Conservation (phyloP, 2,797 vertebrate species). For the Sphenodon punctatus region DNA sequence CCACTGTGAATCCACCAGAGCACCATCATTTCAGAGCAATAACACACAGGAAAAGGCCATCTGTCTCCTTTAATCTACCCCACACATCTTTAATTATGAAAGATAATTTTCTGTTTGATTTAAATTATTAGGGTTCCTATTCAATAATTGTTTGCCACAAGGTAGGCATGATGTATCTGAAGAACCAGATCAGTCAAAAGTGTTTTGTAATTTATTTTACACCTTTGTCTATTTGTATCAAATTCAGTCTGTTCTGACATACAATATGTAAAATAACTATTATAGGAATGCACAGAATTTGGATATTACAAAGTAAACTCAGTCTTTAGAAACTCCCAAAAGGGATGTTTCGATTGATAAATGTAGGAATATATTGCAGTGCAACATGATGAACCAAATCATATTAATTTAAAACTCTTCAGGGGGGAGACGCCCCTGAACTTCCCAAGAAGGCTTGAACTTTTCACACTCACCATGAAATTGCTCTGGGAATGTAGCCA, state of each 20-base stretch:
- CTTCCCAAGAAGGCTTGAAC: conserved; percentile 33
- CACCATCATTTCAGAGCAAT: background rate
- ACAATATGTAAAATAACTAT: background rate
- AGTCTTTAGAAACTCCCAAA: background rate
- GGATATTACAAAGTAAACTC: background rate
- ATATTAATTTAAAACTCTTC: conserved; percentile 22
- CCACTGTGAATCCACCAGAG: background rate
- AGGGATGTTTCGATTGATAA: background rate
- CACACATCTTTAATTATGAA: background rate
- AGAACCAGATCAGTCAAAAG: background rate
- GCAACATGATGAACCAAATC: background rate
- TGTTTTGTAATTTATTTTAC: background rate
- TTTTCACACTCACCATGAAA: conserved; percentile 21
- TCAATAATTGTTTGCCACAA: conserved; percentile 2
- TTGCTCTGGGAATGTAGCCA: conserved; percentile 24
- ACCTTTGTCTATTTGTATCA: background rate
- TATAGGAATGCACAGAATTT: background rate
- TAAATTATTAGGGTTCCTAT: conserved; percentile 1
- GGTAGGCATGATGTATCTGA: background rate
- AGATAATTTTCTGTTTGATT: background rate
- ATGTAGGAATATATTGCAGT: background rate
- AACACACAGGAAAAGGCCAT: background rate
- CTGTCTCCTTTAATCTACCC: background rate
- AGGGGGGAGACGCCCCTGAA: background rate
- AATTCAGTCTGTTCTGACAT: background rate